phyloP scores from a whole-genome alignment of 2,888 invertebrate genomes.

The Tipula helvola region DNA sequence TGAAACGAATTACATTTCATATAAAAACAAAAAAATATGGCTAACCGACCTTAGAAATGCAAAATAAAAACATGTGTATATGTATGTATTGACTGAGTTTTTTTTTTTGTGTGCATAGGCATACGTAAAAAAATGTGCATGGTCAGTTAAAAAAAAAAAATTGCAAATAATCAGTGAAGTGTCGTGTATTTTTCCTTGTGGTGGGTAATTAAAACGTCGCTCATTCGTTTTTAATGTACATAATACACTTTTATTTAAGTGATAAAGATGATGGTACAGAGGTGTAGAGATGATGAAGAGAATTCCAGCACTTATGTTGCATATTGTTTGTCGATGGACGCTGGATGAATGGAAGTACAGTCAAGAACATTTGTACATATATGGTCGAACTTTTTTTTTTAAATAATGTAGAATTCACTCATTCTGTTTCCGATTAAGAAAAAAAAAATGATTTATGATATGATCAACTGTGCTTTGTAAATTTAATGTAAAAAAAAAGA shows the following conservation, averaged over 20 bases:
- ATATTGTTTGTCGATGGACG: no score
- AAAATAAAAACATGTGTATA: background rate
- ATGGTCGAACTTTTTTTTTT: no score
- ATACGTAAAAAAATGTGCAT: background rate
- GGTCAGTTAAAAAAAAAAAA: background rate
- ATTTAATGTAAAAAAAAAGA: no score
- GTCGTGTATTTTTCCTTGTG: background rate
- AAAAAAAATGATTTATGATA: no score
- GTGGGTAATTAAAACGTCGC: background rate
- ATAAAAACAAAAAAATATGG: background rate
- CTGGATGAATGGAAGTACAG: no score
- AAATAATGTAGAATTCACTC: no score
- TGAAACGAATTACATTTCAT: background rate
- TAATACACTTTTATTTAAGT: background rate
- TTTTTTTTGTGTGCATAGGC: background rate
- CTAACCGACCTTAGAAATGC: background rate
- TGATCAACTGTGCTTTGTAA: no score
- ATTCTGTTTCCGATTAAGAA: no score
- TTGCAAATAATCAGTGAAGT: background rate
- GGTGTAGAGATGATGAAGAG: no score
- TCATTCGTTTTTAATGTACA: background rate
- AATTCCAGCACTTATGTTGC: no score
- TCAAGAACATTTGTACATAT: no score
- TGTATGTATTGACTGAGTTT: background rate
- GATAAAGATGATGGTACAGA: background rate